Evolutionary conservation across 2,888 invertebrate genomes (phyloP).

Genomic region (Leptopilina drosophilae): DNA sequence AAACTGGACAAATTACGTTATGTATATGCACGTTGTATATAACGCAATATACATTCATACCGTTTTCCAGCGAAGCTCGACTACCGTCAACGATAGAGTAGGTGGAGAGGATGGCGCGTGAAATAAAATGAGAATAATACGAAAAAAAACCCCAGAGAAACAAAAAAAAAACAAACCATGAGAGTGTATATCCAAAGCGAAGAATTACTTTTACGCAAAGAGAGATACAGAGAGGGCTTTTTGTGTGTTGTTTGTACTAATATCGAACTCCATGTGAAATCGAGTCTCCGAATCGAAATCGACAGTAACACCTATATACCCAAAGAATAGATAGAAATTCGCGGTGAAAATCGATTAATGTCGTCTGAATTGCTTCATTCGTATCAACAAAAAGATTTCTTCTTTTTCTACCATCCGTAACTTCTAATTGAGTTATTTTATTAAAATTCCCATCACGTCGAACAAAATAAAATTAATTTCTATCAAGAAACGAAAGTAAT

Average conservation of each 20-base stretch:
- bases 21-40: constrained; percentile 37
- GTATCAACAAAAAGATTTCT: neutral
- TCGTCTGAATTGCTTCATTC: constrained; percentile 22
- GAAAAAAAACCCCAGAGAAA: constrained; percentile 46
- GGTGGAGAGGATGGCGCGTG: constrained; percentile 41
- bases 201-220: constrained; percentile 53
- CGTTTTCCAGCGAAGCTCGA: constrained; percentile 18
- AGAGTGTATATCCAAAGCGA: constrained; percentile 52
- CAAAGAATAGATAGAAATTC: constrained; percentile 12
- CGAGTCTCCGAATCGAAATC: constrained; percentile 45
- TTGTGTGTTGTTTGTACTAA: constrained; percentile 47
- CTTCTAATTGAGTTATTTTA: neutral
- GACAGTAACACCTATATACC: neutral
- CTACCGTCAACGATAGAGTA: constrained; percentile 38
- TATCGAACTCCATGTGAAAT: constrained; percentile 52
- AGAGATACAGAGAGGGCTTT: constrained; percentile 41
- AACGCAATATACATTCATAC: constrained; percentile 8
- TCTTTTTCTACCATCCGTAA: neutral
- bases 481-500: too few relatives aligned
- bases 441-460: too few relatives aligned
- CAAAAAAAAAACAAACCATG: constrained; percentile 45
- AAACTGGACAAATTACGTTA: constrained; percentile 52
- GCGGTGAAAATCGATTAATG: constrained; percentile 14
- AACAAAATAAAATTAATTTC: too few relatives aligned
- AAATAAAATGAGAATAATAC: constrained; percentile 53